Conservation (phyloP, 35 echinoderm and acorn worm genomes). For the Anneissia japonica region DNA sequence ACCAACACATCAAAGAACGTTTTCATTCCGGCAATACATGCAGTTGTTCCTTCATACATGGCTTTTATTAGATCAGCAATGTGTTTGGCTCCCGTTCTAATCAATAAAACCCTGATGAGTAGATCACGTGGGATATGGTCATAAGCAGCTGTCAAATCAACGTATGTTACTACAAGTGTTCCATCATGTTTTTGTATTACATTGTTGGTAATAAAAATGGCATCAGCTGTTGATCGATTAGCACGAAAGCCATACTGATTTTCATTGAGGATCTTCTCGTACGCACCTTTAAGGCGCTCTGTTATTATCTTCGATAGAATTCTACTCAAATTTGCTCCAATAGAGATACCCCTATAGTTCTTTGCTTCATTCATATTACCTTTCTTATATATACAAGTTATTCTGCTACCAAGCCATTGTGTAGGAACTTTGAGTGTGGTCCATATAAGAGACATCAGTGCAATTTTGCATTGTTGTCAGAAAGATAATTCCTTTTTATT, state of each 20-base stretch:
- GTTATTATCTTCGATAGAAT: too few species aligned
- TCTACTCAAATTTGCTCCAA: too few species aligned
- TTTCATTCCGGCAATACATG: background rate
- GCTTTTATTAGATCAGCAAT: background rate
- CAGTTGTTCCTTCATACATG: background rate
- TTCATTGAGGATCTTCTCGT: background rate
- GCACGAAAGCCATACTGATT: background rate
- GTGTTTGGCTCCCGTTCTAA: background rate
- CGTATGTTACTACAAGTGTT: background rate
- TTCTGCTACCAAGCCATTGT: background rate
- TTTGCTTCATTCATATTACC: background rate
- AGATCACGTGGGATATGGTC: background rate
- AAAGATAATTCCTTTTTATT: too few species aligned
- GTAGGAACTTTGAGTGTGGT: background rate
- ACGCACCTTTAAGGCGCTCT: background rate
- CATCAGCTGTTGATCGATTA: background rate
- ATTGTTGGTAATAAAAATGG: background rate
- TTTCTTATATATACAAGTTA: background rate
- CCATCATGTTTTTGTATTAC: slow-evolving; percentile 1
- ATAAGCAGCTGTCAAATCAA: background rate
- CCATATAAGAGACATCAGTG: background rate
- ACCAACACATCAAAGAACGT: background rate
- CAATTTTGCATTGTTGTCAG: too few species aligned
- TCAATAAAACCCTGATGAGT: background rate
- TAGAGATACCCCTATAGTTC: background rate